Evolutionary conservation across 2,113 vertebrate species (phyloP).

Genomic region (Rhinopomastus cyanomelas): DNA sequence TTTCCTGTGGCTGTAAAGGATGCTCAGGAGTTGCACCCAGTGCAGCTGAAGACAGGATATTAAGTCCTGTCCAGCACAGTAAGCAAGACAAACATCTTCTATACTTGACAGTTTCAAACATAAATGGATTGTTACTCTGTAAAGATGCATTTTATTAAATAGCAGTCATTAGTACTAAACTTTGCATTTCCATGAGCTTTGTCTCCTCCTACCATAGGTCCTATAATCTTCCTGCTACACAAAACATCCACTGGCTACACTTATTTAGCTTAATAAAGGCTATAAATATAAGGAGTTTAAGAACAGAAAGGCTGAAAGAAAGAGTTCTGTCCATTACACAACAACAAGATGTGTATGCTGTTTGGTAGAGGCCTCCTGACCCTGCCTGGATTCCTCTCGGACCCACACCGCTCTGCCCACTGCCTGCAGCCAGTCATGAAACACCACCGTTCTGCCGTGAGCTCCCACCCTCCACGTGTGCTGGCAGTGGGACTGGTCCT

Average conservation of each 20-base stretch:
- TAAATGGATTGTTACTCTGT: slow-evolving; percentile 36
- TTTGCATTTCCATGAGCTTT: slow-evolving; percentile 18
- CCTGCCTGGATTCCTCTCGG: background rate
- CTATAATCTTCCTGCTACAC: background rate
- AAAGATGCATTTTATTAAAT: slow-evolving; percentile 37
- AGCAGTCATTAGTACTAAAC: slow-evolving; percentile 26
- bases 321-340: background rate
- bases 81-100: slow-evolving; percentile 20
- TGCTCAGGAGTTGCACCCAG: background rate
- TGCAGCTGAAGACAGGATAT: slow-evolving; percentile 37
- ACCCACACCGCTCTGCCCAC: background rate
- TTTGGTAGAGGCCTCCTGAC: background rate
- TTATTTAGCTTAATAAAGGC: background rate
- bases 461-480: background rate
- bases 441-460: background rate
- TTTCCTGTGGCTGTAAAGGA: slow-evolving; percentile 3
- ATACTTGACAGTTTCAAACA: slow-evolving; percentile 33
- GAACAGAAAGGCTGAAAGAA: background rate
- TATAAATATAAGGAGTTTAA: background rate
- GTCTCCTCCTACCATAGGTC: background rate
- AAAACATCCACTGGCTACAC: background rate
- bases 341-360: background rate
- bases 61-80: slow-evolving; percentile 24
- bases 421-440: background rate
- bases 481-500: background rate